Evolutionary conservation across 2,888 invertebrate genomes (phyloP).

Genomic region (Amblyteles armatorius): DNA sequence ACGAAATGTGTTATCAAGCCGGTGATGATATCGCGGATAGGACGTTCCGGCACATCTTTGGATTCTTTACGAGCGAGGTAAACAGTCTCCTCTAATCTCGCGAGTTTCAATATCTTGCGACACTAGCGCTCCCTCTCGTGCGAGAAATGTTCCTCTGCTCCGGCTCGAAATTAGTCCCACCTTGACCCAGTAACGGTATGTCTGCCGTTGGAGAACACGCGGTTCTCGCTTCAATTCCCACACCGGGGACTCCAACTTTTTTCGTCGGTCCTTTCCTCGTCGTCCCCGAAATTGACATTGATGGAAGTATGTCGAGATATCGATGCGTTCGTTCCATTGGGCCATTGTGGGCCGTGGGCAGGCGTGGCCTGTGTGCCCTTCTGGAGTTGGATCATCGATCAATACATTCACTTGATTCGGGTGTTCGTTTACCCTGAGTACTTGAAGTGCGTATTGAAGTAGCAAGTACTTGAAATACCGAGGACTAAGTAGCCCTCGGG

Average conservation of each 20-base stretch:
- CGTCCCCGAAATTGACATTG: slow-evolving; percentile 27
- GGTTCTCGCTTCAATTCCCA: slow-evolving; percentile 40
- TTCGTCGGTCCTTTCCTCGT: neutral
- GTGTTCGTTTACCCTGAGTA: too few relatives aligned
- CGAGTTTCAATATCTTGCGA: slow-evolving; percentile 5
- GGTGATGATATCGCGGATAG: neutral
- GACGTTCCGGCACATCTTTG: neutral
- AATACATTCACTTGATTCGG: too few relatives aligned
- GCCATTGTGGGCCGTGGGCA: too few relatives aligned
- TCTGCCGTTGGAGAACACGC: slow-evolving; percentile 18
- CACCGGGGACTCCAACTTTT: slow-evolving; percentile 12
- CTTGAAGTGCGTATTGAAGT: too few relatives aligned
- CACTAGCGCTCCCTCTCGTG: slow-evolving; percentile 1
- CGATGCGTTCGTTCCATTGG: too few relatives aligned
- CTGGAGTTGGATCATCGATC: too few relatives aligned
- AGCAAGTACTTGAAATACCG: too few relatives aligned
- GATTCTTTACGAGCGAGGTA: neutral
- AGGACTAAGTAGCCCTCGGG: too few relatives aligned
- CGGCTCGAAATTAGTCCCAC: slow-evolving; percentile 25
- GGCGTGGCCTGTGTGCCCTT: too few relatives aligned
- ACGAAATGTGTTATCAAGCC: neutral
- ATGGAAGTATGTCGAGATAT: too few relatives aligned
- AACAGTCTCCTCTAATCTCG: neutral
- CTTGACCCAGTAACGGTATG: slow-evolving; percentile 56
- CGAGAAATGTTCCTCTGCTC: neutral